phyloP scores from a whole-genome alignment of 2,797 vertebrate genomes.

The Buceros bicornis region DNA sequence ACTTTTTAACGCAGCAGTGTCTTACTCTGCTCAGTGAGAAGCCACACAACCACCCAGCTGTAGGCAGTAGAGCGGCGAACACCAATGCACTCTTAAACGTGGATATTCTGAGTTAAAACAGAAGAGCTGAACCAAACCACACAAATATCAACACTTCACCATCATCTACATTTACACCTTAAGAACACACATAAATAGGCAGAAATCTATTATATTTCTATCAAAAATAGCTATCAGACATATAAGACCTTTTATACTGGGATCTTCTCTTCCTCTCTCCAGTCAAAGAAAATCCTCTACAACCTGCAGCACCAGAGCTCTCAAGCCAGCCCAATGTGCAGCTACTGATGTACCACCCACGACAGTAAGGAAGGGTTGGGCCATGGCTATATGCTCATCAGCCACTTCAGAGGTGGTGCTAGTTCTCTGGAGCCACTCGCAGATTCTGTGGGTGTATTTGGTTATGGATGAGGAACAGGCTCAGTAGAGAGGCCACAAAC shows the following conservation, averaged over 20 bases:
- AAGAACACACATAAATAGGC: fast-evolving
- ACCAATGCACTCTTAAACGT: not conserved
- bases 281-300: not conserved
- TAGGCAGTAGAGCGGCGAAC: not conserved
- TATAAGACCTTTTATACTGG: not conserved
- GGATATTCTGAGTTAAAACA: not conserved
- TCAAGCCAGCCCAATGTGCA: not conserved
- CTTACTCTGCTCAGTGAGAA: not conserved
- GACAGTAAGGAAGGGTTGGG: not conserved
- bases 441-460: not conserved
- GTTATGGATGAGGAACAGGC: not conserved
- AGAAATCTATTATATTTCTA: not conserved
- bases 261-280: not conserved
- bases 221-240: not conserved
- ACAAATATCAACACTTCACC: not conserved
- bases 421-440: not conserved
- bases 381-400: not conserved
- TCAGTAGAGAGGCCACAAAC: not conserved
- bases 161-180: not conserved
- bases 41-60: not conserved
- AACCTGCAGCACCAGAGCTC: not conserved
- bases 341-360: not conserved
- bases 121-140: not conserved
- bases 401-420: not conserved
- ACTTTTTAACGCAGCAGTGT: not conserved